Conservation (phyloP, 2,113 vertebrate genomes). For the Petrocephalus zakoni region DNA sequence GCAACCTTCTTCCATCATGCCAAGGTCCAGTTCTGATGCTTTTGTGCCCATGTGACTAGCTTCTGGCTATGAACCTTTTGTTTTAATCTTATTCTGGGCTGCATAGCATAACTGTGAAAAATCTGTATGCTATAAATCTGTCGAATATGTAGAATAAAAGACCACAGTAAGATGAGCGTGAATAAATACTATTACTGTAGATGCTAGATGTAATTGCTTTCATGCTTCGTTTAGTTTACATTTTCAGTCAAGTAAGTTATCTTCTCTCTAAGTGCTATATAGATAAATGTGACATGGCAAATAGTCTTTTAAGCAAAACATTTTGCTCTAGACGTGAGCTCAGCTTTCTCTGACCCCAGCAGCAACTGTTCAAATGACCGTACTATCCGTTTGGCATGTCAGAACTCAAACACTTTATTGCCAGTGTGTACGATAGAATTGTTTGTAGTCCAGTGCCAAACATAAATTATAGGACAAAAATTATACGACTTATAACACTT, state of each 20-base stretch:
- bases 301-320: conserved; percentile 17
- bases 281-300: neutral
- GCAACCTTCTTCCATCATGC: neutral
- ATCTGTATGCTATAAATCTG: neutral
- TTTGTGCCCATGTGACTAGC: neutral
- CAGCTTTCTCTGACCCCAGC: conserved; percentile 23
- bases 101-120: neutral
- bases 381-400: conserved; percentile 41
- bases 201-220: neutral
- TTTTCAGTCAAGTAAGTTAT: conserved; percentile 10
- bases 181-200: neutral
- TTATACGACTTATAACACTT: neutral
- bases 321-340: conserved; percentile 43
- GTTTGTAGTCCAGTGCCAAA: neutral
- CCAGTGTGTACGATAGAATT: neutral
- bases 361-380: conserved; percentile 44
- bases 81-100: neutral
- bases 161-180: neutral
- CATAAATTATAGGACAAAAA: neutral
- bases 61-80: neutral
- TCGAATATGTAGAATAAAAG: neutral
- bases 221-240: neutral
- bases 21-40: neutral
- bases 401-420: neutral
- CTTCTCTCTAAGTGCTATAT: neutral